phyloP scores from a whole-genome alignment of 2,888 invertebrate genomes.

The Drosophila monieri region DNA sequence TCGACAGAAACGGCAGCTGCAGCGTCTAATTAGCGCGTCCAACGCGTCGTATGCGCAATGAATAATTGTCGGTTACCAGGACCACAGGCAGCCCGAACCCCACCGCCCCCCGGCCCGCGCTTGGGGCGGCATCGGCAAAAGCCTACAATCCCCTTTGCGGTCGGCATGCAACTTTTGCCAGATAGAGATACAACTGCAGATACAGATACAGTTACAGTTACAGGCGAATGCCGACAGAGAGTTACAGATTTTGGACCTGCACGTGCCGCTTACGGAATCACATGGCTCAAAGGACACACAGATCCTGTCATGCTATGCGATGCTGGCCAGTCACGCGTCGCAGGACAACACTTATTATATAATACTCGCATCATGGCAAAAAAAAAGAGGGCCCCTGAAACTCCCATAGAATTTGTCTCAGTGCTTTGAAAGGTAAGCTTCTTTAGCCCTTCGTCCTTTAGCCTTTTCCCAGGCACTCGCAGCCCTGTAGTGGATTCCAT shows the following conservation, averaged over 20 bases:
- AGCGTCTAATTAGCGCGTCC: conserved; percentile 63
- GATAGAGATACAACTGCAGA: background rate
- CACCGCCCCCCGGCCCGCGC: background rate
- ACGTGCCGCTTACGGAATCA: conserved; percentile 17
- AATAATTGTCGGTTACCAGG: conserved; percentile 57
- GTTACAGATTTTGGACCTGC: conserved; percentile 17
- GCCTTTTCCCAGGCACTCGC: background rate
- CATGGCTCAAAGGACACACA: conserved; percentile 11
- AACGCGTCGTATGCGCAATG: conserved; percentile 65
- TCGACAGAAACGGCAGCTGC: conserved; percentile 65
- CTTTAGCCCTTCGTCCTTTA: background rate
- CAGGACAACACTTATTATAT: conserved; percentile 33
- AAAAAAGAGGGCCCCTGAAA: background rate
- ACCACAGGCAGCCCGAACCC: conserved; percentile 8
- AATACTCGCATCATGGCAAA: conserved; percentile 11
- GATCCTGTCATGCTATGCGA: background rate
- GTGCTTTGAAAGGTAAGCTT: background rate
- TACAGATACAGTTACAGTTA: conserved; percentile 2
- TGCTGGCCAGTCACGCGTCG: conserved; percentile 23
- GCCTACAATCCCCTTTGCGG: conserved; percentile 19
- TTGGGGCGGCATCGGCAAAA: background rate
- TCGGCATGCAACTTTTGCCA: conserved; percentile 14
- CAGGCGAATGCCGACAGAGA: background rate
- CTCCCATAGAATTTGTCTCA: background rate
- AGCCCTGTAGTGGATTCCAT: background rate